Percentiles rank a stretch among this genome's conserved stretches.
These are phyloP conservation scores for Vireo griseus DNA, from an alignment of 2,797 vertebrate species.

Conservation along the genomic window DNA sequence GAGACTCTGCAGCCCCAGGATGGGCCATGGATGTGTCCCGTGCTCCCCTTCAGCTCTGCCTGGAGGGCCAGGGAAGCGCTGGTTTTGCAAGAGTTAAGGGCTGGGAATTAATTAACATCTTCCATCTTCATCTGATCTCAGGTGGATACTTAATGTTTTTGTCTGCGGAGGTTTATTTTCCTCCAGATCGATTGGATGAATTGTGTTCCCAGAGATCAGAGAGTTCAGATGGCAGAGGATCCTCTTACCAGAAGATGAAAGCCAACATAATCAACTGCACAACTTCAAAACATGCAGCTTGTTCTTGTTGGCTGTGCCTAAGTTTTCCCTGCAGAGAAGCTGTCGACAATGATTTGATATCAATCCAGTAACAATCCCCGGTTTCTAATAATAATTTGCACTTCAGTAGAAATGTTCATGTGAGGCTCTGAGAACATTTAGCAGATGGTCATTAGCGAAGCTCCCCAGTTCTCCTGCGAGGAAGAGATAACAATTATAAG, in stretches of 20 bases:
- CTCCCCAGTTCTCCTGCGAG: constrained; percentile 52
- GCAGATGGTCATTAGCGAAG: constrained; percentile 52
- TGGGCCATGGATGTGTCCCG: background rate
- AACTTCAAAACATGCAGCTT: constrained; percentile 68
- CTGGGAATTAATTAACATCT: constrained; percentile 29
- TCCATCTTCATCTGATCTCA: constrained; percentile 42
- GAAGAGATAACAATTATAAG: constrained; percentile 61
- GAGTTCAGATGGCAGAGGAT: constrained; percentile 67
- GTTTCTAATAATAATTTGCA: constrained; percentile 71
- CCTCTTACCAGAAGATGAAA: constrained; percentile 69
- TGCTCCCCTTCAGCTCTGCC: background rate
- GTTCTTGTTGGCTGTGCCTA: constrained; percentile 66
- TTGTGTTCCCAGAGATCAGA: constrained; percentile 65
- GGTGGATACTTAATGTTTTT: constrained; percentile 57
- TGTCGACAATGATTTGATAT: constrained; percentile 68
- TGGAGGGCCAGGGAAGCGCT: background rate
- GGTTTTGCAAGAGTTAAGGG: constrained; percentile 6
- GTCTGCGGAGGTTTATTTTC: constrained; percentile 60
- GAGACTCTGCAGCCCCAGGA: background rate
- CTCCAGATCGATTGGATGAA: constrained; percentile 56
- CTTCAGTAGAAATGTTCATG: constrained; percentile 62
- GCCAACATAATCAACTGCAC: constrained; percentile 70
- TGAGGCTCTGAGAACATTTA: constrained; percentile 61
- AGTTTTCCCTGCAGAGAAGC: constrained; percentile 68
- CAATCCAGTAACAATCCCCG: constrained; percentile 67